Percentiles rank a stretch among this genome's conserved stretches.
phyloP scores from a whole-genome alignment of 2,797 vertebrate genomes.

The Mycteria americana region DNA sequence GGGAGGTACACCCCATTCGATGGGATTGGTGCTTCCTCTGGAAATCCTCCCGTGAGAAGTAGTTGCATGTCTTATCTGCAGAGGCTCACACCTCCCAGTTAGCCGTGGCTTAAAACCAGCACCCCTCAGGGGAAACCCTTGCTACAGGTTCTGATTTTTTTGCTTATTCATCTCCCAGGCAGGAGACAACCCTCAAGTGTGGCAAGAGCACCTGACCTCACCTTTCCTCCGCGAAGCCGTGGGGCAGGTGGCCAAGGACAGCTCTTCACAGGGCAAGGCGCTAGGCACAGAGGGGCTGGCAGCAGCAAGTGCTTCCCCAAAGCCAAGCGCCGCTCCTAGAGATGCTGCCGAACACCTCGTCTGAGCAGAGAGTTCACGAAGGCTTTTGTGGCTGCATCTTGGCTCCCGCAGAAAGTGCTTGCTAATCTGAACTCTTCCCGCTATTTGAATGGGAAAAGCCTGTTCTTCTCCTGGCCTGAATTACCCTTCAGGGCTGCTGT shows the following conservation, averaged over 20 bases:
- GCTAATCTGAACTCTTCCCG: background rate
- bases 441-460: background rate
- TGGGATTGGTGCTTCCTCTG: background rate
- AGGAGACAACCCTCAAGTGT: background rate
- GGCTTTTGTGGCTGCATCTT: background rate
- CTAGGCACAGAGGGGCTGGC: too few relatives aligned
- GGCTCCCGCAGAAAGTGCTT: background rate
- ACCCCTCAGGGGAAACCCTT: background rate
- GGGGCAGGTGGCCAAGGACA: background rate
- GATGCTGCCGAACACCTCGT: fast-evolving
- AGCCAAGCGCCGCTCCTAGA: background rate
- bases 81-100: background rate
- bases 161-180: background rate
- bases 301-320: background rate
- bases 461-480: background rate
- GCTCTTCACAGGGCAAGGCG: background rate
- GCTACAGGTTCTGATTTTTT: background rate
- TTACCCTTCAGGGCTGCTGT: background rate
- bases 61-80: background rate
- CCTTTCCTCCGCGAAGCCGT: fast-evolving
- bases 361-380: background rate
- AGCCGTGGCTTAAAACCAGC: background rate
- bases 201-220: background rate
- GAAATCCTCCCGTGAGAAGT: background rate
- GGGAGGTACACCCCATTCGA: background rate